These are phyloP conservation scores for Aphidius ervi DNA, from an alignment of 1,140 invertebrate species.

Conservation along the genomic window DNA sequence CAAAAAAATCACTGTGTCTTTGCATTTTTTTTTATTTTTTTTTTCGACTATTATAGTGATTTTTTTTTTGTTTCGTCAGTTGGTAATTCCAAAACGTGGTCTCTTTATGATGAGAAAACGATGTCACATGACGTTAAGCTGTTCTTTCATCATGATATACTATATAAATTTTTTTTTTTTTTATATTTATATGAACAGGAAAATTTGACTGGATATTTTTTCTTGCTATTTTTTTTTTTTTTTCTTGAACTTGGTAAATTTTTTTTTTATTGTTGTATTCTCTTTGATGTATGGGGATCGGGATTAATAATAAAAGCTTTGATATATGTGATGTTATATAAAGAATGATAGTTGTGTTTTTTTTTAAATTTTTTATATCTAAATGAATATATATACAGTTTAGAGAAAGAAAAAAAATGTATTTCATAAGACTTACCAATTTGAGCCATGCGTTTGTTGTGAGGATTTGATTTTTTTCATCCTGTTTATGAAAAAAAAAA, in stretches of 20 bases:
- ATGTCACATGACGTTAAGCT: slow-evolving; percentile 12
- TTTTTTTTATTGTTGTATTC: too few relatives aligned
- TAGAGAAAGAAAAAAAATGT: not conserved
- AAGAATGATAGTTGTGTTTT: not conserved
- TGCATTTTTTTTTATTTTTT: too few relatives aligned
- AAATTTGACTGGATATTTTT: too few relatives aligned
- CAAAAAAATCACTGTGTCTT: slow-evolving; percentile 9
- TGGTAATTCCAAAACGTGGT: not conserved
- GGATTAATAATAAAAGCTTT: not conserved
- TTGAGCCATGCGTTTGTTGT: slow-evolving; percentile 96
- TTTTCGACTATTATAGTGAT: not conserved
- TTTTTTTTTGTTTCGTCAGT: slow-evolving; percentile 5
- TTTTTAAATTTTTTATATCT: not conserved
- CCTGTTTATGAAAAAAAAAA: slow-evolving; percentile 52
- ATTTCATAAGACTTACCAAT: slow-evolving; percentile 75
- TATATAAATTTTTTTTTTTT: not conserved
- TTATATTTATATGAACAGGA: too few relatives aligned
- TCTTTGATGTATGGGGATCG: too few relatives aligned
- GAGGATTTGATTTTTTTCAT: slow-evolving; percentile 87
- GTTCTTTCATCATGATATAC: not conserved
- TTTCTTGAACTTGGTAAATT: too few relatives aligned
- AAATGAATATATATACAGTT: not conserved
- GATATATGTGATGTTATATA: not conserved
- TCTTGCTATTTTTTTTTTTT: too few relatives aligned
- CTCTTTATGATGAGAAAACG: not conserved